A percentile compares a stretch with the other conserved stretches of the same genome.
These are phyloP conservation scores for Beris chalybata DNA, from an alignment of 2,888 invertebrate genomes.

Conservation along the genomic window DNA sequence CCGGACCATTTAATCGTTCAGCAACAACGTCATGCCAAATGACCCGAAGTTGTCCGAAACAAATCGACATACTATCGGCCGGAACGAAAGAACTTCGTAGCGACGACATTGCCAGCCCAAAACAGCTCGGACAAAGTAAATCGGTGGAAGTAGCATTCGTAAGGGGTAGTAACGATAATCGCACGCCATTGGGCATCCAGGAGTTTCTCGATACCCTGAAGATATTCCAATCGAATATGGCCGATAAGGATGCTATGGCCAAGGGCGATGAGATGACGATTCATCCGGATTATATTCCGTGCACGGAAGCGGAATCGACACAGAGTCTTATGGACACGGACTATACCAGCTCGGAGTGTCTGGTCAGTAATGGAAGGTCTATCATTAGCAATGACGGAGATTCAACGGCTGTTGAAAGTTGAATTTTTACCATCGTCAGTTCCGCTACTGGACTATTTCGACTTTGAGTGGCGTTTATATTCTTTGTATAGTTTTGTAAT, in stretches of 20 bases:
- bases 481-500: too few relatives aligned
- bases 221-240: slow-evolving; percentile 14
- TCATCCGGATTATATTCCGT: neutral
- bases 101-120: neutral
- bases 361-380: slow-evolving; percentile 6
- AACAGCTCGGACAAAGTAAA: slow-evolving; percentile 1
- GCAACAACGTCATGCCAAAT: neutral
- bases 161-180: neutral
- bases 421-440: too few relatives aligned
- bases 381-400: slow-evolving; percentile 2
- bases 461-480: too few relatives aligned
- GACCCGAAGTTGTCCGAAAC: slow-evolving; percentile 11
- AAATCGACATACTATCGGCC: neutral
- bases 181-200: slow-evolving; percentile 12
- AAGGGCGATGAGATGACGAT: neutral
- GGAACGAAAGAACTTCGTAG: neutral
- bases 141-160: neutral
- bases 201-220: slow-evolving; percentile 14
- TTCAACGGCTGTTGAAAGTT: neutral
- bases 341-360: slow-evolving; percentile 11
- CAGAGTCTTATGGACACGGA: slow-evolving; percentile 19
- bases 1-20: slow-evolving; percentile 10
- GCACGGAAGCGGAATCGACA: neutral
- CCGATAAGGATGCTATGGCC: neutral
- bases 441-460: too few relatives aligned